phyloP scores from a whole-genome alignment of 2,797 vertebrate species.

The Enteromius treurensis region DNA sequence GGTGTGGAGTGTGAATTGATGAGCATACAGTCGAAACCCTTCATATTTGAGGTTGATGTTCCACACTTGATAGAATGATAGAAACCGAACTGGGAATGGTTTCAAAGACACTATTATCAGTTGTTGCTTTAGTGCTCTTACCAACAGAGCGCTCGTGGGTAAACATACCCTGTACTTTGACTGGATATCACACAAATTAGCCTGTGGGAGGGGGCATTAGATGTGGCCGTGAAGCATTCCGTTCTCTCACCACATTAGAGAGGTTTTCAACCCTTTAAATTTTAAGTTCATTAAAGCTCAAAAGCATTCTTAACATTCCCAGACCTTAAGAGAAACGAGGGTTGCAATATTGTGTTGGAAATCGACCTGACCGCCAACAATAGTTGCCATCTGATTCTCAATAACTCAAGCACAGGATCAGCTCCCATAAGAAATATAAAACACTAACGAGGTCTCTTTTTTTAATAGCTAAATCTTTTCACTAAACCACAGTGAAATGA shows the following conservation, averaged over 20 bases:
- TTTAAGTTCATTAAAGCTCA: conserved; percentile 55
- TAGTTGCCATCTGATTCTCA: conserved; percentile 8
- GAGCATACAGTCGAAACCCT: conserved; percentile 65
- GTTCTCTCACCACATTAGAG: conserved; percentile 58
- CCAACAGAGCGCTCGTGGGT: conserved; percentile 20
- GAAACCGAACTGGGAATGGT: conserved; percentile 7
- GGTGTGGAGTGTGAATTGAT: conserved; percentile 75
- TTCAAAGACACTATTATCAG: conserved; percentile 33
- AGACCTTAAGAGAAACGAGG: conserved; percentile 43
- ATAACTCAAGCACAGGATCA: not conserved
- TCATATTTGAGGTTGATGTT: conserved; percentile 4
- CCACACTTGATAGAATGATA: conserved; percentile 7
- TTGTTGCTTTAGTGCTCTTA: conserved; percentile 29
- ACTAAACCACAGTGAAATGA: not conserved
- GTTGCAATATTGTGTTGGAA: conserved; percentile 44
- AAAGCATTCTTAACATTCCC: conserved; percentile 58
- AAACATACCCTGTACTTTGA: conserved; percentile 43
- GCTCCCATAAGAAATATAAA: not conserved
- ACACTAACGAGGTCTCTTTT: not conserved
- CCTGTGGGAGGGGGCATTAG: conserved; percentile 45
- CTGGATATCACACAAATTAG: conserved; percentile 50
- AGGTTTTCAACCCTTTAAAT: conserved; percentile 55
- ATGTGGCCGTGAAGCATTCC: conserved; percentile 57
- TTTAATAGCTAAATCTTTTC: not conserved
- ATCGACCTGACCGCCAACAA: conserved; percentile 30